Evolutionary conservation across 2,113 vertebrate genomes (phyloP).

Genomic region (Psophia crepitans): DNA sequence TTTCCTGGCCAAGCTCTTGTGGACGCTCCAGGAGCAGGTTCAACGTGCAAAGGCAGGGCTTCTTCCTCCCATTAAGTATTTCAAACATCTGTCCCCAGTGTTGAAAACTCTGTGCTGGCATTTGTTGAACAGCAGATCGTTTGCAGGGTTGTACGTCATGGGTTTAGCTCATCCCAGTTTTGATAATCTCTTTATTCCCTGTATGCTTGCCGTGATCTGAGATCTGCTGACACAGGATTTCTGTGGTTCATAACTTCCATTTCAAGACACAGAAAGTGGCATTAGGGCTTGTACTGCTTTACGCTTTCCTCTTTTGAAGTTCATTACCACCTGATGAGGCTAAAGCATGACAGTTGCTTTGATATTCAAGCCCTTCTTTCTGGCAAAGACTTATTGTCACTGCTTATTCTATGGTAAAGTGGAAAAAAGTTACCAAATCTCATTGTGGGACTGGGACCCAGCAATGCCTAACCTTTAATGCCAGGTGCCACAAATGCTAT

Average conservation of each 20-base stretch:
- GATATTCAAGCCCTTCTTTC: neutral
- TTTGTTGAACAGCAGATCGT: neutral
- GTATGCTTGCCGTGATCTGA: neutral
- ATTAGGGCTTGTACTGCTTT: neutral
- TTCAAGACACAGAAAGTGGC: neutral
- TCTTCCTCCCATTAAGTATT: neutral
- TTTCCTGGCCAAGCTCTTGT: neutral
- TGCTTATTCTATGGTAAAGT: neutral
- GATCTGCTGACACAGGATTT: slow-evolving; percentile 11
- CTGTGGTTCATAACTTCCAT: neutral
- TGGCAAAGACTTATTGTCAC: neutral
- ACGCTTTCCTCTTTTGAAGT: neutral
- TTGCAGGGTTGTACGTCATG: neutral
- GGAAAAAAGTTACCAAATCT: neutral
- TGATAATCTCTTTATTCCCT: slow-evolving; percentile 34
- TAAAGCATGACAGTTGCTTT: neutral
- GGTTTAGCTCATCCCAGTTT: neutral
- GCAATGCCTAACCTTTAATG: neutral
- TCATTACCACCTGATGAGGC: neutral
- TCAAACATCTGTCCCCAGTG: neutral
- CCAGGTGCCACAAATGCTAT: neutral
- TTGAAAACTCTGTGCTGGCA: slow-evolving; percentile 8
- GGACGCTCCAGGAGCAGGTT: neutral
- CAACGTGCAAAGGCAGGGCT: neutral
- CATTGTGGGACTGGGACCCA: fast-evolving